phyloP scores from a whole-genome alignment of 2,888 invertebrate genomes.

The Dysmachus trigonus region DNA sequence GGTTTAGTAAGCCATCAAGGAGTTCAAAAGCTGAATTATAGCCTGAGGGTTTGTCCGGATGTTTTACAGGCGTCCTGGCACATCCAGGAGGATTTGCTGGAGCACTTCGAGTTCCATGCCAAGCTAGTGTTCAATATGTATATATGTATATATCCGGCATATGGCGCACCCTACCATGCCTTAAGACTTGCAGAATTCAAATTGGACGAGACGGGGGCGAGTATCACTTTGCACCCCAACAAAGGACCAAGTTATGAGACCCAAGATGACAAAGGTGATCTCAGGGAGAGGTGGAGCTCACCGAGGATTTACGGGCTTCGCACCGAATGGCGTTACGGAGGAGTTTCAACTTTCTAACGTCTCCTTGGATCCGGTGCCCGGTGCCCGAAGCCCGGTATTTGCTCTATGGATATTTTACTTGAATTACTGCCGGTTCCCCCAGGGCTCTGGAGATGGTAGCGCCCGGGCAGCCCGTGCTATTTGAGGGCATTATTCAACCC shows the following conservation, averaged over 20 bases:
- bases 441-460: not conserved
- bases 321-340: not conserved
- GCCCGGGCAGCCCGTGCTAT: not conserved
- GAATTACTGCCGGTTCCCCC: not conserved
- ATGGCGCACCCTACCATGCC: slow-evolving; percentile 45
- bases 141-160: too few relatives aligned
- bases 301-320: not conserved
- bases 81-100: not conserved
- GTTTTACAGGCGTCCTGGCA: not conserved
- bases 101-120: not conserved
- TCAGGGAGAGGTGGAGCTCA: not conserved
- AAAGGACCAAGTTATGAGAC: not conserved
- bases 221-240: not conserved
- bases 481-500: slow-evolving; percentile 15
- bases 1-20: not conserved
- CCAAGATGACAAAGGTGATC: not conserved
- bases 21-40: not conserved
- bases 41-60: not conserved
- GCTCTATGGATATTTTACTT: not conserved
- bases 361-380: not conserved
- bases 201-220: slow-evolving; percentile 13
- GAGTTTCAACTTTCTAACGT: not conserved
- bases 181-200: slow-evolving; percentile 44
- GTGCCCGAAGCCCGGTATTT: not conserved
- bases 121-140: not conserved